Evolutionary conservation across 2,888 invertebrate genomes (phyloP).

Genomic region (Perizoma flavofasciatum): DNA sequence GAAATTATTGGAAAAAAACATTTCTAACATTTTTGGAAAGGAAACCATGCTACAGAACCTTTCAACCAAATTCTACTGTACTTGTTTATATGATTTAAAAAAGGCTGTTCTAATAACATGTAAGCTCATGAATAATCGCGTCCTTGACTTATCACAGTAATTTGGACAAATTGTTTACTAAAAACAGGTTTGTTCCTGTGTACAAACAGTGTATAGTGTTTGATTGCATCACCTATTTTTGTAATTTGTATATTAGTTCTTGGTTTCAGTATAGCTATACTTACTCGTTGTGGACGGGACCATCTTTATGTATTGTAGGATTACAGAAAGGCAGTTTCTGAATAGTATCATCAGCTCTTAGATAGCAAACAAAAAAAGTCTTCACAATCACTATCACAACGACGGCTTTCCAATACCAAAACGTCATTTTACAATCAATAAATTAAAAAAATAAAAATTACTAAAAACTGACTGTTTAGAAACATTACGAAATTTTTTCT

Average conservation of each 20-base stretch:
- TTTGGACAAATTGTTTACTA: constrained; percentile 10
- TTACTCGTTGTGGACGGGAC: constrained; percentile 65
- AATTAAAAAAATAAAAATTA: constrained; percentile 68
- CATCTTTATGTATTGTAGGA: constrained; percentile 63
- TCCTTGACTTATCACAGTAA: not conserved
- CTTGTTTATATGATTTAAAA: too few species aligned
- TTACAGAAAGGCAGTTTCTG: constrained; percentile 77
- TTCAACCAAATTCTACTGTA: too few species aligned
- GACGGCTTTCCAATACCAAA: constrained; percentile 75
- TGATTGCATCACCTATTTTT: constrained; percentile 5
- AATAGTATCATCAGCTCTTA: constrained; percentile 69
- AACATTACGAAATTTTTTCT: constrained; percentile 62
- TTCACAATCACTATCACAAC: constrained; percentile 66
- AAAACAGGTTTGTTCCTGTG: constrained; percentile 14
- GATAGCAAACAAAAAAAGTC: constrained; percentile 65
- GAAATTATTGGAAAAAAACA: too few species aligned
- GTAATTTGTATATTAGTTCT: too few species aligned
- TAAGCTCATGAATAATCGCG: not conserved
- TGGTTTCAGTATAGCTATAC: constrained; percentile 39
- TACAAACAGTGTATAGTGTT: constrained; percentile 22
- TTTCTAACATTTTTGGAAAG: too few species aligned
- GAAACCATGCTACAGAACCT: too few species aligned
- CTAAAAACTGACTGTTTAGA: constrained; percentile 52
- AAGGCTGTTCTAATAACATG: not conserved
- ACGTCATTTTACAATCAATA: constrained; percentile 75